phyloP scores from a whole-genome alignment of 2,797 vertebrate species.

The Tokudaia tokunoshimensis region DNA sequence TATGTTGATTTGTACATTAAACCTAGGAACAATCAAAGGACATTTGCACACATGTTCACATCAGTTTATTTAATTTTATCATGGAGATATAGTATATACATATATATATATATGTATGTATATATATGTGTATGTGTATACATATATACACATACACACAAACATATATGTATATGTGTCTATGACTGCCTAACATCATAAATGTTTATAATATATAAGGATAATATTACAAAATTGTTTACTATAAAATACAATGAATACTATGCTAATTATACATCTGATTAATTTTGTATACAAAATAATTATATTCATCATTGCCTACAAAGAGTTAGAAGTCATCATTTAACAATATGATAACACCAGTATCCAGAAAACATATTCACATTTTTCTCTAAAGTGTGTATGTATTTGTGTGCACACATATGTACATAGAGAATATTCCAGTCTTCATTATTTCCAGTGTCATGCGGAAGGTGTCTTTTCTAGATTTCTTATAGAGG shows the following conservation, averaged over 20 bases:
- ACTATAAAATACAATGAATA: not conserved
- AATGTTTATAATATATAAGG: not conserved
- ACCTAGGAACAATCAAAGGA: not conserved
- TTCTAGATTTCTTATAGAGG: not conserved
- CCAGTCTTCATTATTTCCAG: not conserved
- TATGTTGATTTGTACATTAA: not conserved
- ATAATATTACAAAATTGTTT: not conserved
- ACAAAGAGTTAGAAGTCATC: not conserved
- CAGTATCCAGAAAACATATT: not conserved
- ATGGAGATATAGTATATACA: not conserved
- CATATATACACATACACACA: no score
- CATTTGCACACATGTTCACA: not conserved
- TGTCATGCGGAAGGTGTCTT: not conserved
- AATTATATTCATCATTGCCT: not conserved
- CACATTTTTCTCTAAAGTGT: not conserved
- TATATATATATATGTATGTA: no score
- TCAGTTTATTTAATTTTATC: not conserved
- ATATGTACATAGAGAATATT: not conserved
- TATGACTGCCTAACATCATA: not conserved
- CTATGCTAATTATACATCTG: not conserved
- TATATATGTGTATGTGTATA: no score
- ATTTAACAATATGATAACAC: not conserved
- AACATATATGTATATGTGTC: no score
- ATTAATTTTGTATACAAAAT: not conserved
- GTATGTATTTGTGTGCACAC: not conserved